These are phyloP conservation scores for Emys orbicularis DNA, from an alignment of 2,797 vertebrate species.

Conservation along the genomic window DNA sequence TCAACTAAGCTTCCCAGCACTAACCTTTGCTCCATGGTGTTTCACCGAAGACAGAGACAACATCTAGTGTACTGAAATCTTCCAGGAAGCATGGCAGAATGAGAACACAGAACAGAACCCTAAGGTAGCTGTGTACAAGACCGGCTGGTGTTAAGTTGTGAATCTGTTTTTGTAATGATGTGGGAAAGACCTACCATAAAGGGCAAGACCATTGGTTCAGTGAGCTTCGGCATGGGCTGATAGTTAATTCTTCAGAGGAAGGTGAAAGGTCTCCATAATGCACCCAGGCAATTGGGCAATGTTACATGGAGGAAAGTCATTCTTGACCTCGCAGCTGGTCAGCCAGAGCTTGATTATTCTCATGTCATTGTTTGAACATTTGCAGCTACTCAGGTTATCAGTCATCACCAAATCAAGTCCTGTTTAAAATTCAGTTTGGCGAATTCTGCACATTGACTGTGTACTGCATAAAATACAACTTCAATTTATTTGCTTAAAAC, in stretches of 20 bases:
- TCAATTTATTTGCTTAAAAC: background rate
- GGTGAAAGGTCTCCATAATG: conserved; percentile 1
- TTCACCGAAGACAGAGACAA: conserved; percentile 29
- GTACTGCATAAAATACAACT: background rate
- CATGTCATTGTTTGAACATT: conserved; percentile 2
- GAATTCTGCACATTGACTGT: background rate
- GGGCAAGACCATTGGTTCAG: conserved; percentile 40
- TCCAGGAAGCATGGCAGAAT: conserved; percentile 41
- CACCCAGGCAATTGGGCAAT: background rate
- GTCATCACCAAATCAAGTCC: conserved; percentile 19
- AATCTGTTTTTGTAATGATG: conserved; percentile 51
- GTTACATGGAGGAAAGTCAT: background rate
- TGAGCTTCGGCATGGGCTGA: conserved; percentile 43
- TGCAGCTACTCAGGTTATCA: conserved; percentile 12
- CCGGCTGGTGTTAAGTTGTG: conserved; percentile 38
- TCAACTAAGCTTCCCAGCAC: conserved; percentile 42
- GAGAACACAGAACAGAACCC: conserved; percentile 48
- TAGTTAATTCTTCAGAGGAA: conserved; percentile 51
- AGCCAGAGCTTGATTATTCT: background rate
- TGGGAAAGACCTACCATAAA: conserved; percentile 31
- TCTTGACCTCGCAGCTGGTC: conserved; percentile 1
- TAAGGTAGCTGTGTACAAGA: conserved; percentile 43
- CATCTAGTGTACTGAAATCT: conserved; percentile 37
- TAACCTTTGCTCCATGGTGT: background rate
- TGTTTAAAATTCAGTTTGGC: background rate